Evolutionary conservation across 2,888 invertebrate species (phyloP).

Genomic region (Caenorhabditis imperialis): DNA sequence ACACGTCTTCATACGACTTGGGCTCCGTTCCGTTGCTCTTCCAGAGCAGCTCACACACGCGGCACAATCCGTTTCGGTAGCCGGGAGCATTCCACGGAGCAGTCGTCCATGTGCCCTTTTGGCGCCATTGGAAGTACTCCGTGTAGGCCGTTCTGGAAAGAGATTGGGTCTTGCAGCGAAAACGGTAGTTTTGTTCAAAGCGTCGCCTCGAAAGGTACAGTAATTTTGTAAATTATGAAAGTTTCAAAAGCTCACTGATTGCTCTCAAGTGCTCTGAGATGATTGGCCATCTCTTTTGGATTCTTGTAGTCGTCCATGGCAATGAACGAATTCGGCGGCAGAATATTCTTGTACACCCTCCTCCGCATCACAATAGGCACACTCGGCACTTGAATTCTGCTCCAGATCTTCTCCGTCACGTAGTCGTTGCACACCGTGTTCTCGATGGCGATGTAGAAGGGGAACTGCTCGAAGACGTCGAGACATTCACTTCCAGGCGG

Average conservation of each 20-base stretch:
- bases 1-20: constrained; percentile 56
- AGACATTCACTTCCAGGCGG: constrained; percentile 54
- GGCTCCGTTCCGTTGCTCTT: constrained; percentile 30
- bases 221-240: neutral
- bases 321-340: constrained; percentile 72
- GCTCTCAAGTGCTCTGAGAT: constrained; percentile 59
- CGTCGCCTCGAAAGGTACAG: too few relatives aligned
- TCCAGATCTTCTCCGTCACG: constrained; percentile 76
- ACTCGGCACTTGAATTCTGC: constrained; percentile 57
- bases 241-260: constrained; percentile 49
- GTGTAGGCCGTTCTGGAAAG: constrained; percentile 65
- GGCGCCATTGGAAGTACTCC: constrained; percentile 75
- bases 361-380: constrained; percentile 75
- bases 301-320: constrained; percentile 74
- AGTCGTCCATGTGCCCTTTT: constrained; percentile 68
- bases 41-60: constrained; percentile 65
- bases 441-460: constrained; percentile 75
- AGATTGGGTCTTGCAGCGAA: too few relatives aligned
- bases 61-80: constrained; percentile 69
- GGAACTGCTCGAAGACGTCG: constrained; percentile 65
- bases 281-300: constrained; percentile 69
- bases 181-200: too few relatives aligned
- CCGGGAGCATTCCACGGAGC: constrained; percentile 74
- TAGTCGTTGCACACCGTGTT: constrained; percentile 75
- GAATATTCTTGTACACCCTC: constrained; percentile 60